Evolutionary conservation across 1,140 invertebrate genomes (phyloP).

Genomic region (Eubasilissa regina): DNA sequence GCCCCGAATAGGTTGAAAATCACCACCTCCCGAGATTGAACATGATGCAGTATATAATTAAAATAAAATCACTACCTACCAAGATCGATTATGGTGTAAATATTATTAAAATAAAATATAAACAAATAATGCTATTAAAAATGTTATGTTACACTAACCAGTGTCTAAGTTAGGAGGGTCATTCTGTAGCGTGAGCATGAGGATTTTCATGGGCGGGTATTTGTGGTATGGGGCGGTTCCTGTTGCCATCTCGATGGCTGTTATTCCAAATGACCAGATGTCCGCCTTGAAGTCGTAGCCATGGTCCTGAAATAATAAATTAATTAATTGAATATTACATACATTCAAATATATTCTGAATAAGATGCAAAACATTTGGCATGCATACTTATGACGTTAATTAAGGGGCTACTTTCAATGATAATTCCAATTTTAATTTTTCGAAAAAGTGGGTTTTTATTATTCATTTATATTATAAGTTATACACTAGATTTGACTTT

Average conservation of each 20-base stretch:
- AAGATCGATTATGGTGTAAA: neutral
- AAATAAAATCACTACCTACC: neutral
- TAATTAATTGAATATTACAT: constrained; percentile 36
- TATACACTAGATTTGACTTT: too few relatives aligned
- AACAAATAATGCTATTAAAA: too few relatives aligned
- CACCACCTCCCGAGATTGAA: too few relatives aligned
- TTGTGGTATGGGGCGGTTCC: constrained; percentile 99
- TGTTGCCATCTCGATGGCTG: constrained; percentile 98
- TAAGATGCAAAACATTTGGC: too few relatives aligned
- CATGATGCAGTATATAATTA: neutral
- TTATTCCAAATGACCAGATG: constrained; percentile 99
- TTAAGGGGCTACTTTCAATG: too few relatives aligned
- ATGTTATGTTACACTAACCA: constrained; percentile 65
- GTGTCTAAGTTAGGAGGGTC: constrained; percentile 98
- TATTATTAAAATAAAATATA: neutral
- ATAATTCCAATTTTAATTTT: too few relatives aligned
- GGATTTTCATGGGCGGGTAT: constrained; percentile 99
- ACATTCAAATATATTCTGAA: too few relatives aligned
- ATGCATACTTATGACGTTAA: too few relatives aligned
- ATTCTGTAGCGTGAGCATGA: constrained; percentile 98
- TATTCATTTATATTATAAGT: too few relatives aligned
- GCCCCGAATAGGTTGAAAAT: too few relatives aligned
- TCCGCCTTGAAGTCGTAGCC: constrained; percentile 99
- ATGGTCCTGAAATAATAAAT: constrained; percentile 82
- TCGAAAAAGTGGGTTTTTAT: too few relatives aligned